Conservation (phyloP, 2,888 invertebrate species). For the Trissolcus brochymenae region DNA sequence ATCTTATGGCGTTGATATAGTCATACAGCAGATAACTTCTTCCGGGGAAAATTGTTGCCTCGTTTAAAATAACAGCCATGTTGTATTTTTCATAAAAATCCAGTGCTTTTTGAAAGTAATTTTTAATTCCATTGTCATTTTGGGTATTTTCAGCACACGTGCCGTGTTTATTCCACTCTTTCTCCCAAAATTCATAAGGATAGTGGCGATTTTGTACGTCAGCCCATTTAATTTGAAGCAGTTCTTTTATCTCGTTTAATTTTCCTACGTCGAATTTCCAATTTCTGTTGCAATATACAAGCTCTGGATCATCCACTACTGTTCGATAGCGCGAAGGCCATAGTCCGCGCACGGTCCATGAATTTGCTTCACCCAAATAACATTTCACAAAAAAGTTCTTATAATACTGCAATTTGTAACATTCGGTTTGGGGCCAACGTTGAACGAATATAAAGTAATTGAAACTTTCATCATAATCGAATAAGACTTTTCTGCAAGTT, state of each 20-base stretch:
- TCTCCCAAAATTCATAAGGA: constrained; percentile 4
- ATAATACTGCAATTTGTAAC: constrained; percentile 81
- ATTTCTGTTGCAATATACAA: neutral
- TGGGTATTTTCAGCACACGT: neutral
- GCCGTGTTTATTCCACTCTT: constrained; percentile 1
- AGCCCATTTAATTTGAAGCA: neutral
- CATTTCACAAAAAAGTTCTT: neutral
- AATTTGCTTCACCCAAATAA: constrained; percentile 77
- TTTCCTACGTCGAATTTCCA: neutral
- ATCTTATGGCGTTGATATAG: neutral
- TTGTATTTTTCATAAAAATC: constrained; percentile 1
- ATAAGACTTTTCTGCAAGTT: no score
- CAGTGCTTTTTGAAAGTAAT: constrained; percentile 2
- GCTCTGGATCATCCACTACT: constrained; percentile 70
- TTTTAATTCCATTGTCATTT: neutral
- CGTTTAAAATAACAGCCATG: constrained; percentile 2
- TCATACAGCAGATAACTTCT: constrained; percentile 14
- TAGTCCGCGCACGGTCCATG: constrained; percentile 88
- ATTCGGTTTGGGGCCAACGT: constrained; percentile 86
- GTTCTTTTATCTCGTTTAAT: neutral
- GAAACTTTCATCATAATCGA: constrained; percentile 75
- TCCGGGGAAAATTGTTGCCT: neutral
- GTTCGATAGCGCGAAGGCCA: constrained; percentile 86
- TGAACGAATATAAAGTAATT: constrained; percentile 88
- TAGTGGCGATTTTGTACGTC: neutral